Conservation (phyloP, 2,888 invertebrate genomes). For the Cataglyphis altisquamis region DNA sequence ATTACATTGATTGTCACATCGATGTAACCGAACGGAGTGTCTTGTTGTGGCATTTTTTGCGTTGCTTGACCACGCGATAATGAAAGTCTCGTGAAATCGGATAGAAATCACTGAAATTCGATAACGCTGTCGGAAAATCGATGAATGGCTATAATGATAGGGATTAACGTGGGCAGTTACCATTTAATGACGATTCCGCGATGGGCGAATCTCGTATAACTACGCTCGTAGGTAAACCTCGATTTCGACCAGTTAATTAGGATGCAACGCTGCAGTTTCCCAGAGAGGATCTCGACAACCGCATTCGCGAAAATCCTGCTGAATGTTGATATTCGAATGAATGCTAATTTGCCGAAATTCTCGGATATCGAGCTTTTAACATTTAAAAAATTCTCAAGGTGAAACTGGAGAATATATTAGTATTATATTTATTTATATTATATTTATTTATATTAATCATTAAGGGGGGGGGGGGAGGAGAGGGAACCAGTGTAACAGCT, state of each 20-base stretch:
- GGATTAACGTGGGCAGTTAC: conserved; percentile 50
- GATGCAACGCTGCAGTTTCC: conserved; percentile 48
- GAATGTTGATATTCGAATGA: conserved; percentile 23
- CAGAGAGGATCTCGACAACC: conserved; percentile 42
- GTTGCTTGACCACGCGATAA: conserved; percentile 1
- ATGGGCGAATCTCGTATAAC: conserved; percentile 50
- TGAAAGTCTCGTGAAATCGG: conserved; percentile 27
- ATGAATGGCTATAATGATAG: conserved; percentile 50
- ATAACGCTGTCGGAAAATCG: conserved; percentile 48
- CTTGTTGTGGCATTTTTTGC: conserved; percentile 9
- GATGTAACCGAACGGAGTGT: not conserved
- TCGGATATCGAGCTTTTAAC: not conserved
- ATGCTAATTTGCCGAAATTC: conserved; percentile 1
- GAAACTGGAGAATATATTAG: not conserved
- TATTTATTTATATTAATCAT: not conserved
- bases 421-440: not conserved
- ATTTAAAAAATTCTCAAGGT: not conserved
- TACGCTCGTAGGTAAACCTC: conserved; percentile 42
- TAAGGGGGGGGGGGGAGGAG: too few relatives aligned
- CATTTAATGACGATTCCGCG: conserved; percentile 55
- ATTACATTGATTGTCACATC: not conserved
- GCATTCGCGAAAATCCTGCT: conserved; percentile 52
- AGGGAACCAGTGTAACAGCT: too few relatives aligned
- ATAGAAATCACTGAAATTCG: conserved; percentile 46
- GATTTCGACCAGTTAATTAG: conserved; percentile 64